Evolutionary conservation across 2,797 vertebrate species (phyloP).

Genomic region (Lacerta viridis): DNA sequence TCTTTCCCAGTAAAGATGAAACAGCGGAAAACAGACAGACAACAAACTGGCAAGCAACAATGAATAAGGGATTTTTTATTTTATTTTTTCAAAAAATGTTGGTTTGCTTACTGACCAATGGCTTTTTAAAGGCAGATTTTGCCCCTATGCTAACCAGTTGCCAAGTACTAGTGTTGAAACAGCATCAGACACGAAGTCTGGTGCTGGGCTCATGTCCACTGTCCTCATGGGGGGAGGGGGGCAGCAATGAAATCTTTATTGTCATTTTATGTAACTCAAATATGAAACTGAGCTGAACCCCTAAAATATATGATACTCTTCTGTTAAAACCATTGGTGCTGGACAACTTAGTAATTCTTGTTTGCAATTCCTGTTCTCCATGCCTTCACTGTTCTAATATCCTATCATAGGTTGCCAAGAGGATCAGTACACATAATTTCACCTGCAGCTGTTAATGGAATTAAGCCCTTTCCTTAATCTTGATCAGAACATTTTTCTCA

Average conservation of each 20-base stretch:
- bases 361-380: background rate
- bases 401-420: background rate
- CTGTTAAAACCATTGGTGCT: background rate
- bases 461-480: background rate
- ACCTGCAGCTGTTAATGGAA: background rate
- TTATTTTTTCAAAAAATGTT: too few species aligned
- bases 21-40: background rate
- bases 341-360: background rate
- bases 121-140: background rate
- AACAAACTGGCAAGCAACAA: background rate
- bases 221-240: background rate
- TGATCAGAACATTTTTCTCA: background rate
- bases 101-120: background rate
- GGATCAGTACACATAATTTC: background rate
- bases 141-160: background rate
- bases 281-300: background rate
- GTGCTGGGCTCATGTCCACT: background rate
- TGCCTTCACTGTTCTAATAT: background rate
- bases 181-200: background rate
- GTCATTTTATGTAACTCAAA: constrained; percentile 1
- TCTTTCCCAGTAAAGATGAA: background rate
- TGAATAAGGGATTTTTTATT: background rate
- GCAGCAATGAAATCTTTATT: background rate
- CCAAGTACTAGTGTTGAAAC: background rate
- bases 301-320: background rate